Evolutionary conservation across 2,888 invertebrate genomes (phyloP), one percentile per base, ranked within the genome.

Genomic region (Drosophila atripex): DNA sequence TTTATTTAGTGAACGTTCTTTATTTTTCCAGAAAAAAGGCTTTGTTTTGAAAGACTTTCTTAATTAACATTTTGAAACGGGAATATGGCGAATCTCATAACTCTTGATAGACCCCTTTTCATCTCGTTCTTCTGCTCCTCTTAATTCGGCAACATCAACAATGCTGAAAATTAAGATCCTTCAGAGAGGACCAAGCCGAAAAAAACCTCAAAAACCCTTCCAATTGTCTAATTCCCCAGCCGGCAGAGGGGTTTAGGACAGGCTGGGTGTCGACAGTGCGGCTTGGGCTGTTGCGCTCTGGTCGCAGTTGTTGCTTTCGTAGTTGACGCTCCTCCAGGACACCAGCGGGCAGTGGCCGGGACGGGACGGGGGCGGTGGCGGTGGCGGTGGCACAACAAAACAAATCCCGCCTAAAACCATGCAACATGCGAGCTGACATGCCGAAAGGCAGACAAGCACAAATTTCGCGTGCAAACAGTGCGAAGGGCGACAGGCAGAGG

Each of bases 381-480:
- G 21, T 3, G 38, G 25, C 46, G 25, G 68, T 59, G 54, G 46
- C 51, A 64, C 61, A 68, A 65, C 54, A 43, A 47, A 80, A 86
- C 88, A 88, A 86, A 86, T 86, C 85, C 88, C 65, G 80, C 80
- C 88, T 86, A 86, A 86, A 86, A 86, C 85, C 88, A 78, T 85
- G 88, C 85, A 88, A 86, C 88, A 88, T 86, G 85, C 86, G 87
- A 88, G 88, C 85, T 86, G 85, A 86, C 88, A 88, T 83, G 84
- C 83, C 86, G 78, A 84, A 88, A 78, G 80, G 84, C 88, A 86
- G 88, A 84, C 88, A 86, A 84, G 86, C 88, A 73, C 80, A 86
- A 88, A 84, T 84, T 84, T 83, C 84, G 88, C 86, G 84, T 75
- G 84, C 86, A 84, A 84, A 84, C 85, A 86, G 68, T 54, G 56